Evolutionary conservation across 2,113 vertebrate species (phyloP), one percentile per base, ranked within the genome.

Genomic region (Delphinus delphis): DNA sequence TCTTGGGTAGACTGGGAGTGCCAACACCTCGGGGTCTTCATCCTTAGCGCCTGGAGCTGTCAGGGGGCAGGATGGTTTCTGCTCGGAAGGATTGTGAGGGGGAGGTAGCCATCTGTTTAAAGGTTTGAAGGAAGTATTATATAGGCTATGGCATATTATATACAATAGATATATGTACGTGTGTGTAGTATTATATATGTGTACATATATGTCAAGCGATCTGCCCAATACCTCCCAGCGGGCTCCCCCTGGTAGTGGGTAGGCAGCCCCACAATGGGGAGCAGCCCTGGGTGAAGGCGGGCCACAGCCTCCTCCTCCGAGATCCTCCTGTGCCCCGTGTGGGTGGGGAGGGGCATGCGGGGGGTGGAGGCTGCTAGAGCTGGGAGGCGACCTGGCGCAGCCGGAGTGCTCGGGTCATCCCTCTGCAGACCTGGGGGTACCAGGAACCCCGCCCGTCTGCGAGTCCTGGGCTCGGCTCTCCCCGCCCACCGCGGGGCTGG

Each of bases 401-500:
- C 70, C 5, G 18, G 81, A 63, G 58, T 41, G 1, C 80, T 41
- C 41, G 0, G 53, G 60, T 85, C 73, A 18, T 4, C 21, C 47
- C 70, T 74, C 68, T 53, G 7, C 84, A 20, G 88, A 85, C 88
- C 76, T 8, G 1, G 28, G 88, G 88, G 44, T n/a, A 4, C 70
- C 0, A 5, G 26, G 47, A 65, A 89, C 88, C 73, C 53, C 21
- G 31, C 79, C 89, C 1, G 17, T 60, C 31, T 1, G 65, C 65
- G 14, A 53, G 81, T 73, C 82, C 26, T 2, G 63, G 79, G 87
- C 79, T 74, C 63, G 20, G 80, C 50, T 97, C 90, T 94, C 84
- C 76, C 96, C 96, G 88, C 97, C 97, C 96, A 88, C 81, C 33
- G 76, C 50, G 36, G 86, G 96, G 96, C 95, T 93, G 92, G 84